Evolutionary conservation across 1,140 invertebrate species (phyloP), one percentile per base, ranked within the genome.

Genomic region (Ooceraea biroi): DNA sequence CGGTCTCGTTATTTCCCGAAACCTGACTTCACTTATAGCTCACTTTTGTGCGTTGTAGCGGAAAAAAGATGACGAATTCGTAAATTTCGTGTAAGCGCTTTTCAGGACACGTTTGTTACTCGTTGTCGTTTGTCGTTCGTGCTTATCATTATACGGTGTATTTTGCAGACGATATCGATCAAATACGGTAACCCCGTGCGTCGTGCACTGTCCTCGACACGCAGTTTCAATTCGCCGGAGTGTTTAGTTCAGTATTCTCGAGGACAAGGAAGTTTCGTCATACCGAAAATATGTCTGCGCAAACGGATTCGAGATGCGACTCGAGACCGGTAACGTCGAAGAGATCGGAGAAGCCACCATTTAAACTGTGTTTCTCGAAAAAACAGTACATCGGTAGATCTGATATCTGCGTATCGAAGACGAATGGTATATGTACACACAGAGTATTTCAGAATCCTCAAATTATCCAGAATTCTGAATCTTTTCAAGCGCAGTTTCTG

Each of bases 281-380:
- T 36, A 36, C 48, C 7, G 27, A 41, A 48, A 44, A 69, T 46
- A 65, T 58, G 50, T 57, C 61, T 44, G 74, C 76, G 44, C 68
- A 57, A 82, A 78, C 60, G 11, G 66, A 50, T 50, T 89, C 66
- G 27, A n/a, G n/a, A n/a, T 60, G 58, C 22, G 78, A 83, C 27
- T 84, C 84, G 44, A 77, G 73, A 55, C 63, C 84, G n/a, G 65
- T 69, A 57, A 25, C 77, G 71, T 66, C 44, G 1, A 84, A 78
- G 52, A 82, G 74, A 27, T 83, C 76, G 44, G 48, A 68, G 27
- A 91, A 91, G 71, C 91, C 91, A 19, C 92, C 91, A 12, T 94
- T 94, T 46, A 93, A 92, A 22, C 82, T 94, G 30, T 93, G 92
- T 46, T 94, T 94, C 78, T 86, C 92, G 17, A 91, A 89, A 63